Evolutionary conservation across 2,113 vertebrate genomes (phyloP).

Genomic region (Pomatostomus ruficeps): DNA sequence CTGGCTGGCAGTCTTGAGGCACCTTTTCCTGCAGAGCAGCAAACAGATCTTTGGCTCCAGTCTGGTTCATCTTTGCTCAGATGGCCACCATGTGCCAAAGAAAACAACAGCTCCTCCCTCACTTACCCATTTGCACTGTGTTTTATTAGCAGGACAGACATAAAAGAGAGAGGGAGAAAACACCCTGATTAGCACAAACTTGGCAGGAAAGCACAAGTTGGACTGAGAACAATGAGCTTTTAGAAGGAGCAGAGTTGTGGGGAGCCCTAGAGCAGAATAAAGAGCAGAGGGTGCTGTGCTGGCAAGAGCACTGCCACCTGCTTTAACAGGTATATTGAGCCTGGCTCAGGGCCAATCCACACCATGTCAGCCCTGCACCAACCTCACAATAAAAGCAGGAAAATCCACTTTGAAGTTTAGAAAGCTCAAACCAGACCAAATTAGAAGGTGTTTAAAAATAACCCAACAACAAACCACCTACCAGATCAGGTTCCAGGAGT

Average conservation of each 20-base stretch:
- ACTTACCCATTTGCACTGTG: not conserved
- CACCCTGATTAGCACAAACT: not conserved
- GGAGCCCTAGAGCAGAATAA: not conserved
- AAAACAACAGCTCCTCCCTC: conserved; percentile 5
- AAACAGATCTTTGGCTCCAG: not conserved
- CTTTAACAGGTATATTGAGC: not conserved
- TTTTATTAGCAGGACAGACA: conserved; percentile 1
- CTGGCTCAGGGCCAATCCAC: not conserved
- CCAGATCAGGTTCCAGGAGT: not conserved
- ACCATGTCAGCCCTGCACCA: not conserved
- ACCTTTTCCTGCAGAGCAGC: not conserved
- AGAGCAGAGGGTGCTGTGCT: not conserved
- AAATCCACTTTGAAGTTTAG: not conserved
- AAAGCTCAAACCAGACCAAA: not conserved
- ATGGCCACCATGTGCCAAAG: not conserved
- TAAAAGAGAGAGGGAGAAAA: not conserved
- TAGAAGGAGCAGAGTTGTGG: not conserved
- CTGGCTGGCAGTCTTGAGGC: not conserved
- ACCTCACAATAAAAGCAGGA: not conserved
- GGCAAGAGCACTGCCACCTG: not conserved
- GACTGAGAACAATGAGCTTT: not conserved
- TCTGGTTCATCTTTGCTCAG: not conserved
- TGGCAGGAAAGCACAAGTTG: not conserved
- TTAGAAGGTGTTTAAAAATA: not conserved
- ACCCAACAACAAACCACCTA: not conserved